Base-by-base conservation (phyloP, 92 coral and sea anemone genomes). In the Paramuricea clavata region DNA sequence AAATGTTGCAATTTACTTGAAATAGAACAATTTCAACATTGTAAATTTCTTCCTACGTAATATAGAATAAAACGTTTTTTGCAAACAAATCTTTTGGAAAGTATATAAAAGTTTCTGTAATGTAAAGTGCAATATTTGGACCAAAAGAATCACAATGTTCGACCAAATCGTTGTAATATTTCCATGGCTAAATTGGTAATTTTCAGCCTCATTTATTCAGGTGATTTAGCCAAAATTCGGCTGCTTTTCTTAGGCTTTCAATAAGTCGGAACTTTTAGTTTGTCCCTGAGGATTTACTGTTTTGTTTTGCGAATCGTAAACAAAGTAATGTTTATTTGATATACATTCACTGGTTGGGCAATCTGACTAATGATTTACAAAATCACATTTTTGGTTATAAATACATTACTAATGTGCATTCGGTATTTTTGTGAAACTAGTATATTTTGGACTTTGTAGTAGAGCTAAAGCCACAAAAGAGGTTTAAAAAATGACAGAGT, bases 191-290 rank as follows among this genome's bases (percentile, higher is more conserved):
- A 33, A 65, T 65, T 30, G 41, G 21, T 16, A 9, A 78, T 78
- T 78, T 78, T 17, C 69, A 32, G 19, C 67, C 57, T 36, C 43
- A 16, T 33, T 61, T 79, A 47, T 78, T 17, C n/a, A 12, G 72
- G 84, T n/a, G 59, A 31, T 39, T 26, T 28, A 59, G 10, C 84
- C 25, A 79, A 42, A 79, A 59, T 57, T 47, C 73, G 12, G 36
- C 70, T 79, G 84, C 73, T 79, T 79, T 79, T 79, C 56, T 79
- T 79, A 16, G 27, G 59, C 71, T 33, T 60, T 59, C 84, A 59
- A 35, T 32, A 25, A 27, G 43, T 79, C 61, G 72, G 72, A 39
- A 23, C 12, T 22, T 41, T 42, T 36, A 12, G 78, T 39, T 44
- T 10, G 41, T 67, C 27, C 27, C 36, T 30, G 39, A 31, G 22